These are phyloP conservation scores for Thymelicus sylvestris DNA, from an alignment of 2,888 invertebrate species.

Conservation along the genomic window DNA sequence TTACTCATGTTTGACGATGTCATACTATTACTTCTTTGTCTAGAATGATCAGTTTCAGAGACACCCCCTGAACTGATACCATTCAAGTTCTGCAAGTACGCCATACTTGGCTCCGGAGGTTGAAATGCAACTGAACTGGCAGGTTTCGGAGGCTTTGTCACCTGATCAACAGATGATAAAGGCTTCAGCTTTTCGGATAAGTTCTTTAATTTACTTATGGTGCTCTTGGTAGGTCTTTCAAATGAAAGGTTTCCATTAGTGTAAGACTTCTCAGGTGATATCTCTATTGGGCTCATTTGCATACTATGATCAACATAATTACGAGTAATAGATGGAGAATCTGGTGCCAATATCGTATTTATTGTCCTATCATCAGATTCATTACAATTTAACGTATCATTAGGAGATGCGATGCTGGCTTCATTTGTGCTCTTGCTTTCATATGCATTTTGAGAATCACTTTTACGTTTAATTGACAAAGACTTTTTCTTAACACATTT, in stretches of 20 bases:
- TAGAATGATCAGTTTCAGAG: background rate
- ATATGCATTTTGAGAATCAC: conserved; percentile 45
- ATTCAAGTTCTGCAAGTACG: conserved; percentile 53
- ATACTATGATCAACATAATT: background rate
- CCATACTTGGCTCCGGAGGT: conserved; percentile 64
- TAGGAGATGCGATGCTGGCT: background rate
- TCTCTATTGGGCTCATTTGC: conserved; percentile 35
- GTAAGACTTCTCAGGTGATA: conserved; percentile 54
- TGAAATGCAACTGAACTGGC: conserved; percentile 76
- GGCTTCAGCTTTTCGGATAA: conserved; percentile 71
- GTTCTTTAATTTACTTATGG: conserved; percentile 66
- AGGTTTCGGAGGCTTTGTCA: conserved; percentile 54
- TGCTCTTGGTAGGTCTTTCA: conserved; percentile 72
- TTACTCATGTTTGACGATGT: background rate
- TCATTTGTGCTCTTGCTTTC: background rate
- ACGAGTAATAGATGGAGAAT: background rate
- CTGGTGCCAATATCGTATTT: background rate
- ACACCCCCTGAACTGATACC: conserved; percentile 54
- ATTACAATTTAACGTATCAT: background rate
- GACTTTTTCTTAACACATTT: conserved; percentile 14
- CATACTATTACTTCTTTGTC: background rate
- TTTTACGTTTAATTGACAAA: conserved; percentile 38
- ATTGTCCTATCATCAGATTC: background rate
- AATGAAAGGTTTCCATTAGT: conserved; percentile 75
- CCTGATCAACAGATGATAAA: conserved; percentile 52